phyloP scores from a whole-genome alignment of 2,888 invertebrate genomes.

The Alloplasta piceator region DNA sequence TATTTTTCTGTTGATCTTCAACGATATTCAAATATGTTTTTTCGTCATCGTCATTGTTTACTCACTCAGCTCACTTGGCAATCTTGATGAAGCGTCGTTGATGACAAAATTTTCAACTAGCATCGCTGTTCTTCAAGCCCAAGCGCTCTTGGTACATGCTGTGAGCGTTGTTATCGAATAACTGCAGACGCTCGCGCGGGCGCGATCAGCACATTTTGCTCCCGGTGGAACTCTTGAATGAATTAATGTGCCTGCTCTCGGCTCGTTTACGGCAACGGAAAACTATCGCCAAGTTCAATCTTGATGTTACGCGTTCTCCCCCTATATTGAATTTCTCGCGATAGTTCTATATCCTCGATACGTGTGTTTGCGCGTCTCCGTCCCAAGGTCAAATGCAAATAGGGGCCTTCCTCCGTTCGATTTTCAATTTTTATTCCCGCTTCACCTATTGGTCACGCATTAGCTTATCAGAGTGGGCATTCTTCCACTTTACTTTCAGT shows the following conservation, averaged over 20 bases:
- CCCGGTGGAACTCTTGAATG: neutral
- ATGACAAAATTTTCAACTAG: too few species aligned
- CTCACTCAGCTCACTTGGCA: neutral
- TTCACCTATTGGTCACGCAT: neutral
- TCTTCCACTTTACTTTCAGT: neutral
- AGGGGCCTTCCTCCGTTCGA: neutral
- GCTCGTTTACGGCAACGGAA: neutral
- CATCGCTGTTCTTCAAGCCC: neutral
- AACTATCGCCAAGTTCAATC: neutral
- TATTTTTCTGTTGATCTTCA: too few species aligned
- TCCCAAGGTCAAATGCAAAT: neutral
- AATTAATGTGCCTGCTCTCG: conserved; percentile 2
- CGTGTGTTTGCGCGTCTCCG: neutral
- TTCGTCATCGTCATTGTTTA: too few species aligned
- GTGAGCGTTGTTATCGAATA: conserved; percentile 6
- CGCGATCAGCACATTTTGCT: neutral
- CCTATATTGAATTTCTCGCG: neutral
- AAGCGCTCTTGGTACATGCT: conserved; percentile 17
- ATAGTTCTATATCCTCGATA: neutral
- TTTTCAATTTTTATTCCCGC: neutral
- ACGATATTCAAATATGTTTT: too few species aligned
- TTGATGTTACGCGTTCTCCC: neutral
- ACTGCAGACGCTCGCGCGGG: neutral
- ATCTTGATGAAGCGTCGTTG: neutral
- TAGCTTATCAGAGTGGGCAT: too few species aligned